phyloP scores from a whole-genome alignment of 2,888 invertebrate species.

The Eurytoma adleriae region DNA sequence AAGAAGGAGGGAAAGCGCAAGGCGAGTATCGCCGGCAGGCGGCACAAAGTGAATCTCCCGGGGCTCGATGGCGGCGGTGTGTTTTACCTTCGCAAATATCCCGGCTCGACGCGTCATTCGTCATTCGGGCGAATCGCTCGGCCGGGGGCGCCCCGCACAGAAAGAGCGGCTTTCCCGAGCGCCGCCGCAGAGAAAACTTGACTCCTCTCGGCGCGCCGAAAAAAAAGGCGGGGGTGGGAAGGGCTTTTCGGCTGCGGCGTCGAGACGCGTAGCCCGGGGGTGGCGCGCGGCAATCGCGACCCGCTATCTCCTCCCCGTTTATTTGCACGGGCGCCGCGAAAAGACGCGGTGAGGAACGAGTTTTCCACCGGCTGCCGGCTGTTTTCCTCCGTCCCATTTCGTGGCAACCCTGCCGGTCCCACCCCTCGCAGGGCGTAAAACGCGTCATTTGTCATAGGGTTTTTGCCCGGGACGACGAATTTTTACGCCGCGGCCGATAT shows the following conservation, averaged over 20 bases:
- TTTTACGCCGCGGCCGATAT: too few relatives aligned
- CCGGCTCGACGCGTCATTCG: slow-evolving; percentile 21
- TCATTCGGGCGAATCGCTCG: slow-evolving; percentile 15
- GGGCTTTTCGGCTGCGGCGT: background rate
- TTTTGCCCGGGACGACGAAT: too few relatives aligned
- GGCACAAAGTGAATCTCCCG: background rate
- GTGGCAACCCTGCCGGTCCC: too few relatives aligned
- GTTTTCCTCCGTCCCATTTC: too few relatives aligned
- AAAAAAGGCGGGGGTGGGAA: background rate
- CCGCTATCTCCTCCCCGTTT: slow-evolving; percentile 2
- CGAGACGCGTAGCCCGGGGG: background rate
- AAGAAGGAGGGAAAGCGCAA: background rate
- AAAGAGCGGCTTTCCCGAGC: background rate
- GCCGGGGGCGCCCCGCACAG: too few relatives aligned
- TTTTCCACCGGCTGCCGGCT: too few relatives aligned
- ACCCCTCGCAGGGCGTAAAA: too few relatives aligned
- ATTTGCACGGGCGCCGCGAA: slow-evolving; percentile 1
- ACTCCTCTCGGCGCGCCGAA: background rate
- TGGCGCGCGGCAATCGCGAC: background rate
- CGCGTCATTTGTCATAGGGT: too few relatives aligned
- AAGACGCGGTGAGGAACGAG: background rate
- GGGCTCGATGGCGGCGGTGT: background rate
- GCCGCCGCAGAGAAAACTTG: background rate
- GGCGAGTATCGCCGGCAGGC: background rate
- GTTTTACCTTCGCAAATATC: slow-evolving; percentile 10